Base-by-base conservation (phyloP, 2,113 vertebrate species). In the Melanocharis versteri region DNA sequence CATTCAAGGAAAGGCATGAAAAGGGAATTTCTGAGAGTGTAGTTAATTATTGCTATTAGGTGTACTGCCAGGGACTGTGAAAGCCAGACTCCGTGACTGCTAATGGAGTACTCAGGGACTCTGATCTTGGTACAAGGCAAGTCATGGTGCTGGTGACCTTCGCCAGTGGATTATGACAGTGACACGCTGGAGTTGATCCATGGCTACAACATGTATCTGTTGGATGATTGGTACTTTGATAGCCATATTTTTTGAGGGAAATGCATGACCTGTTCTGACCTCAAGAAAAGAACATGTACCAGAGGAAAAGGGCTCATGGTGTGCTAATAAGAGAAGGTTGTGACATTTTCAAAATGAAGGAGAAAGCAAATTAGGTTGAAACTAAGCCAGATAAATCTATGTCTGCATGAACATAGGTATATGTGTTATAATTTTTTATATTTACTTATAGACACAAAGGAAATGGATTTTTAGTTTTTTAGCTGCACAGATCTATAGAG, bases 281-380 rank as follows among this genome's bases (percentile, higher is more conserved):
- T 89, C 60, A 84, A 91, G 73, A 82, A 91, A 92, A 88, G 72
- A 94, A 73, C 64, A 88, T 37, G 40, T 57, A 54, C 16, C 70
- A 69, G 64, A 80, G 37, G 71, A 89, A 92, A 95, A 91, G 44
- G 37, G 39, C n/a, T 72, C 11, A 1, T 70, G 39, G 40, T 80
- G 58, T 76, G 81, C 58, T 95, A 95, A 95, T 90, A 95, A 92
- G 58, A 66, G 57, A 93, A 92, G 88, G 78, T 82, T 91, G 86
- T 83, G 72, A 62, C 62, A 95, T 88, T 94, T 79, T 82, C 27
- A 64, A 56, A 91, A 89, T 58, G 28, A 93, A 76, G 13, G 40
- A 62, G 39, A 79, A 68, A 89, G 61, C 15, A 95, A 93, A 88
- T 54, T 75, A 80, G 16, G 26, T 39, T 86, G 75, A 94, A 95